Base-by-base conservation (phyloP, 2,888 invertebrate genomes). In the Calliphora vomitoria region DNA sequence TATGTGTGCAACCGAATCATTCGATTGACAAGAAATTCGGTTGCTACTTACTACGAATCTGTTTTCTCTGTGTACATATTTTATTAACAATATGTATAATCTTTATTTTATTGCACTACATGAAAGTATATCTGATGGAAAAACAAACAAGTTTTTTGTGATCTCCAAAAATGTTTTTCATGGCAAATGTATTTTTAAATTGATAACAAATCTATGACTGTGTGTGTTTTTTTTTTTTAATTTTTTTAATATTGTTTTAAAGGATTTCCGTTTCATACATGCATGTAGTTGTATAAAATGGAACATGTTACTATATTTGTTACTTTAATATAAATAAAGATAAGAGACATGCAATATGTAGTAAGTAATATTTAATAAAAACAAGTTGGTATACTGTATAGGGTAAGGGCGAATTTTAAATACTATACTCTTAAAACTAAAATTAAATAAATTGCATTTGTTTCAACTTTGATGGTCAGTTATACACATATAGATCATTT, bases 171-270 rank as follows among this genome's bases (percentile, higher is more conserved):
- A 35, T 50, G 35, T 64, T 75, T 50, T 50, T 64, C 62, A 76
- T 64, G 62, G 15, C 62, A 38, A 76, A 64, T 64, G 50, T 76
- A 62, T 76, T 50, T 55, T 15, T 64, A 76, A 66, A 76, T 76
- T 66, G 64, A 76, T 76, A 76, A 76, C 38, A 76, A 53, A 41
- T 76, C 44, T 74, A 31, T 75, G 6, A 44, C 13, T 13, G 31
- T 31, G 11, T 35, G 13, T n/a, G n/a, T n/a, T n/a, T n/a, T n/a
- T 71, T 38, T 55, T 53, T 68, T 68, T 1, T 15, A 13, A 8
- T 35, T 13, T 31, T 31, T 47, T 18, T 13, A 20, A 55, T 75
- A 8, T 18, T 50, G 13, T 62, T 35, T 62, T 38, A 64, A 76
- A 53, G 76, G 53, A 76, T 76, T 66, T 76, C 53, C 50, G 35